Evolutionary conservation across 2,797 vertebrate genomes (phyloP).

Genomic region (Leptodon cayanensis): DNA sequence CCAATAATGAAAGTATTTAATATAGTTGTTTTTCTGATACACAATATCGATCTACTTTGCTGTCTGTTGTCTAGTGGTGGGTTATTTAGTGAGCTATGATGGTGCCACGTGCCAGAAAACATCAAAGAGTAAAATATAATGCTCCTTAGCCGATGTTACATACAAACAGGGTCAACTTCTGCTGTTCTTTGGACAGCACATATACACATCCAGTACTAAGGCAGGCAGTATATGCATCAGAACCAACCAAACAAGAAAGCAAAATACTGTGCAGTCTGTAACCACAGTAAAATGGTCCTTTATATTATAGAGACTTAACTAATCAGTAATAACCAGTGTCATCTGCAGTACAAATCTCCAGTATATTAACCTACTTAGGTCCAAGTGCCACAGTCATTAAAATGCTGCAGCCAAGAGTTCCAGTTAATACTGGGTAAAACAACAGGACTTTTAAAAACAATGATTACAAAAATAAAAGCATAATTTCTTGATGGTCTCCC

Average conservation of each 20-base stretch:
- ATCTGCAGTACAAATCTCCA: background rate
- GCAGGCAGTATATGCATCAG: background rate
- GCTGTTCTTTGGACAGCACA: background rate
- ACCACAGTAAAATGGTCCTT: background rate
- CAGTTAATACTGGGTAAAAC: background rate
- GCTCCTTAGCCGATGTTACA: background rate
- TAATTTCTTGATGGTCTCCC: constrained; percentile 29
- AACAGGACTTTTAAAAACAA: background rate
- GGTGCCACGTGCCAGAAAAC: background rate
- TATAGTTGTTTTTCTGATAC: background rate
- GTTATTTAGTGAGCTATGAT: background rate
- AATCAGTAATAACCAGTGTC: background rate
- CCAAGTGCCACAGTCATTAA: background rate
- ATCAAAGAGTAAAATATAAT: background rate
- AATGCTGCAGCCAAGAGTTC: background rate
- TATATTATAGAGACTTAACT: background rate
- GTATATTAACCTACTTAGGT: background rate
- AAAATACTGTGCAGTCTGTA: background rate
- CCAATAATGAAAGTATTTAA: background rate
- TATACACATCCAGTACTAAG: background rate
- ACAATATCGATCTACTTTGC: background rate
- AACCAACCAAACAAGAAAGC: background rate
- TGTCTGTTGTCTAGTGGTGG: background rate
- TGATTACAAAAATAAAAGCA: constrained; percentile 21
- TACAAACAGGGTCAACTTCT: background rate